Conservation (phyloP, 2,113 vertebrate species). For the Cinclus cinclus region DNA sequence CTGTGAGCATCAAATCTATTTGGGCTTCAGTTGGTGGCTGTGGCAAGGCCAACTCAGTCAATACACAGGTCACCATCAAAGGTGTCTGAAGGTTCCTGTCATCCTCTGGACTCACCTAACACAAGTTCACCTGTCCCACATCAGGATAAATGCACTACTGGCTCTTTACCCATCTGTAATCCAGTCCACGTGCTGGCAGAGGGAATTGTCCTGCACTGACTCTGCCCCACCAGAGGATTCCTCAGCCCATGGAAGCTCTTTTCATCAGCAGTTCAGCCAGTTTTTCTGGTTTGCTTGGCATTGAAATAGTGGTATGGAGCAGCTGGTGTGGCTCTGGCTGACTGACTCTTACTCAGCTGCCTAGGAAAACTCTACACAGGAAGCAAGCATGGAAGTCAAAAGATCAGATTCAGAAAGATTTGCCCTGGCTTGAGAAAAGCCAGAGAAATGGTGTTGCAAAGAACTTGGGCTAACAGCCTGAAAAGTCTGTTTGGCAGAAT, state of each 20-base stretch:
- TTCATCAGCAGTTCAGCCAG: background rate
- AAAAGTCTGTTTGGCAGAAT: background rate
- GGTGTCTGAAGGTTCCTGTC: background rate
- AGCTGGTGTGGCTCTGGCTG: background rate
- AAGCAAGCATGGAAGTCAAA: background rate
- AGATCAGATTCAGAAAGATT: background rate
- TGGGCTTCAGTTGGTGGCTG: background rate
- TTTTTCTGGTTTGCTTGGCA: constrained; percentile 39
- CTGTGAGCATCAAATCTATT: background rate
- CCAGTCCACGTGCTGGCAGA: background rate
- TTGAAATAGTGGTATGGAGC: background rate
- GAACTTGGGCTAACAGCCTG: background rate
- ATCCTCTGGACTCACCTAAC: background rate
- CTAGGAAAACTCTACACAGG: background rate
- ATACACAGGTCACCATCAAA: background rate
- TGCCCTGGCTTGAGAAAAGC: background rate
- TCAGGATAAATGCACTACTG: background rate
- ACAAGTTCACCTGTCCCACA: background rate
- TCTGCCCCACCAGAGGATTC: background rate
- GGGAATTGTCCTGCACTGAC: background rate
- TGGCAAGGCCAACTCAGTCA: background rate
- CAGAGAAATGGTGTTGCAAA: background rate
- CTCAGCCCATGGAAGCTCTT: background rate
- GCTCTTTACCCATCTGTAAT: background rate
- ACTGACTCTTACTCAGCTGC: background rate